phyloP scores from a whole-genome alignment of 2,113 vertebrate species.

The Nycticorax nycticorax region DNA sequence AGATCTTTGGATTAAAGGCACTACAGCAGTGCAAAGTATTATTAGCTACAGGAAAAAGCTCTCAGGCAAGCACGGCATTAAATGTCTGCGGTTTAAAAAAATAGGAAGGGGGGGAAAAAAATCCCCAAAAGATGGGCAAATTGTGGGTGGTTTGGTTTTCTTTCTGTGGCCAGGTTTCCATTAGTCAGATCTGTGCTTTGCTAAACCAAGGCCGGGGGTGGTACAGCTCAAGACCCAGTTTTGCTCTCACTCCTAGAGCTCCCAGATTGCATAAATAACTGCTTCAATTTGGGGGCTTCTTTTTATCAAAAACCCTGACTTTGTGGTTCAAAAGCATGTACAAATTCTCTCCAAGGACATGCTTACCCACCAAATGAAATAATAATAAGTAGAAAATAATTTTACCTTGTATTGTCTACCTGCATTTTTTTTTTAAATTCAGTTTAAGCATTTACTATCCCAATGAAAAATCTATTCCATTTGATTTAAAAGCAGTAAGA shows the following conservation, averaged over 20 bases:
- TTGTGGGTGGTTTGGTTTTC: neutral
- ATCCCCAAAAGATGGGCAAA: neutral
- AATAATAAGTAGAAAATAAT: neutral
- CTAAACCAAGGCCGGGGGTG: neutral
- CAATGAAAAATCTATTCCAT: neutral
- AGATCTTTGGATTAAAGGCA: constrained; percentile 65
- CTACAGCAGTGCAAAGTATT: constrained; percentile 45
- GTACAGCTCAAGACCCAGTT: neutral
- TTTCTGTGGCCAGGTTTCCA: neutral
- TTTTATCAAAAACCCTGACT: neutral
- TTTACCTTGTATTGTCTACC: neutral
- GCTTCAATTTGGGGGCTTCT: neutral
- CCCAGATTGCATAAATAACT: neutral
- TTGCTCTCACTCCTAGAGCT: neutral
- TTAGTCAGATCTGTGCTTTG: neutral
- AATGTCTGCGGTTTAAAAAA: neutral
- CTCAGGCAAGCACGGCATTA: constrained; percentile 40
- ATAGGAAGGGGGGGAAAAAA: neutral
- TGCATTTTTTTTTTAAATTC: neutral
- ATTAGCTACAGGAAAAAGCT: constrained; percentile 59
- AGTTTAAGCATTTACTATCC: neutral
- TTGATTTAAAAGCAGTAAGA: neutral
- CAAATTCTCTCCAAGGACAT: neutral
- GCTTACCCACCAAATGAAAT: neutral
- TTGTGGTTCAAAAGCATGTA: neutral